Evolutionary conservation across 1,140 invertebrate species (phyloP).

Genomic region (Drosophila littoralis): DNA sequence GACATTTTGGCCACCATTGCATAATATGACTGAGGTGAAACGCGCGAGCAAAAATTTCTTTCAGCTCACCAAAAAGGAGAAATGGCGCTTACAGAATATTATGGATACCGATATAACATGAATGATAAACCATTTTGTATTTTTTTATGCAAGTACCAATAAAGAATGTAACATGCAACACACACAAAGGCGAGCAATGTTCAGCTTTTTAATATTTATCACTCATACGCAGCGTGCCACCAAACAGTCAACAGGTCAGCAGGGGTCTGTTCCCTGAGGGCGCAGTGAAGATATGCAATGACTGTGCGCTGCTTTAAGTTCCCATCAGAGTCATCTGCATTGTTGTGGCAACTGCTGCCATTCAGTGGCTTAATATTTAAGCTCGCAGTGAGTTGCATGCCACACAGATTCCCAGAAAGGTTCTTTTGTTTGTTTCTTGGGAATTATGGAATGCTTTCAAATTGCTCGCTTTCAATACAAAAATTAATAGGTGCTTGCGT

Average conservation of each 20-base stretch:
- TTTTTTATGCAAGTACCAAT: neutral
- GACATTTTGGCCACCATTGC: slow-evolving; percentile 49
- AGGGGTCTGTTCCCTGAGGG: too few species aligned
- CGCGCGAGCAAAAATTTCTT: slow-evolving; percentile 70
- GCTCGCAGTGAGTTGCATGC: neutral
- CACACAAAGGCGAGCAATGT: neutral
- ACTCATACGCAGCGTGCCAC: neutral
- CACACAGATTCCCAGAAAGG: neutral
- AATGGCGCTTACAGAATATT: slow-evolving; percentile 15
- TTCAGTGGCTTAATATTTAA: too few species aligned
- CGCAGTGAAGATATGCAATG: too few species aligned
- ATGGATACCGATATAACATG: slow-evolving; percentile 39
- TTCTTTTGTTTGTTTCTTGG: neutral
- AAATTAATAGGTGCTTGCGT: neutral
- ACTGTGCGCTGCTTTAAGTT: too few species aligned
- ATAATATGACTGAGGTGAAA: slow-evolving; percentile 30
- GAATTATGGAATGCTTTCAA: neutral
- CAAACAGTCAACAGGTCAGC: neutral
- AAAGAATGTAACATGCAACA: neutral
- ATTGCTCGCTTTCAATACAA: neutral
- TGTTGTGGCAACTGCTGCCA: neutral
- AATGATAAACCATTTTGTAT: neutral
- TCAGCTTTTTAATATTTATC: neutral
- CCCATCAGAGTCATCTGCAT: too few species aligned
- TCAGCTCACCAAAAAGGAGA: slow-evolving; percentile 31